A percentile compares a stretch with the other conserved stretches of the same genome.
phyloP scores from a whole-genome alignment of 2,797 vertebrate genomes.

The Urocyon cinereoargenteus region DNA sequence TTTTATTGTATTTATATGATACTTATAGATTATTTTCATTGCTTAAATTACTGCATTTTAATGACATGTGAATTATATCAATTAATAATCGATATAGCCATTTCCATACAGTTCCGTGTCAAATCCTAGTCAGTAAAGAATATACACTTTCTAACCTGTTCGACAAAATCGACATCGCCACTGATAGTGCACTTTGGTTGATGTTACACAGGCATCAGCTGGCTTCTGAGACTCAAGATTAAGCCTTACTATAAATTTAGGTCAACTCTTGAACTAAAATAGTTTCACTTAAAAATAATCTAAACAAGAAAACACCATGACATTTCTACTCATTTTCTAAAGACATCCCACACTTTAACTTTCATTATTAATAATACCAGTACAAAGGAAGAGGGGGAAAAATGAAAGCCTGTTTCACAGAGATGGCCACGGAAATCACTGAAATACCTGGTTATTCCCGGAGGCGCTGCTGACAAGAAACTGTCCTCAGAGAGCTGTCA shows the following conservation, averaged over 20 bases:
- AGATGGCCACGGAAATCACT: neutral
- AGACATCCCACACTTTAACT: neutral
- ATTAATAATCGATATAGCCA: neutral
- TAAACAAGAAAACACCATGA: neutral
- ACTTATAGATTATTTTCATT: neutral
- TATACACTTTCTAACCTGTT: neutral
- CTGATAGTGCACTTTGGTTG: neutral
- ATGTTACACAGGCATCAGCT: neutral
- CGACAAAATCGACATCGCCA: neutral
- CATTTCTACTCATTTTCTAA: neutral
- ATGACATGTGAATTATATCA: too few species aligned
- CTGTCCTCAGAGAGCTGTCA: neutral
- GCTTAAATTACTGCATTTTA: constrained; percentile 3
- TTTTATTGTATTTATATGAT: neutral
- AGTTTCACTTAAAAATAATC: constrained; percentile 6
- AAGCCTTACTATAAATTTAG: neutral
- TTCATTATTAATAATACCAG: neutral
- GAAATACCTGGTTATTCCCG: constrained; percentile 56
- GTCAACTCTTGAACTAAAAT: constrained; percentile 35
- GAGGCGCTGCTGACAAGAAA: constrained; percentile 35
- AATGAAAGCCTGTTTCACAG: neutral
- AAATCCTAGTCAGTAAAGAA: neutral
- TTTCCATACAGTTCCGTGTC: neutral
- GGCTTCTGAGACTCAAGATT: constrained; percentile 32
- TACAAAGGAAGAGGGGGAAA: neutral